Evolutionary conservation across 2,888 invertebrate genomes (phyloP), one percentile per base, ranked within the genome.

Genomic region (Amphiduros pacificus): DNA sequence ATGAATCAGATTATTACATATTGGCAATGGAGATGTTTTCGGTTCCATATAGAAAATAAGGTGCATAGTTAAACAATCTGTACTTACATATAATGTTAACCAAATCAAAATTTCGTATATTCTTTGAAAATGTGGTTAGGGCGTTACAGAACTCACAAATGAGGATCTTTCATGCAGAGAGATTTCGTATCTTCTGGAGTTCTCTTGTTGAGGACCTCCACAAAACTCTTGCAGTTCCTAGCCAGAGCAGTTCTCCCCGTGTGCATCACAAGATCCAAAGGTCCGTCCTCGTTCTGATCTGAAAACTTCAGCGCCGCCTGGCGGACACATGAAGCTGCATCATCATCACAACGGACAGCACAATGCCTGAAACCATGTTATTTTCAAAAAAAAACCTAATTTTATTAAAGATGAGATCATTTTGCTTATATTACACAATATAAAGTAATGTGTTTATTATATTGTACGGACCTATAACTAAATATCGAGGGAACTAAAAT

Each of bases 281-380:
- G 70, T 1, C 70, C 70, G 52, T 69, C 70, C 60, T 69, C 68
- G 53, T 70, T 69, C 53, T 69, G 68, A 51, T 70, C 70, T 6
- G 67, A 65, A 44, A 70, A 67, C 60, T 70, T 70, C 40, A 70
- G 59, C 27, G 68, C 63, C 2, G 66, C 66, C 50, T 67, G 69
- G 5, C 70, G 54, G 14, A 40, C 48, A 27, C 66, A 67, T 4
- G 59, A 53, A 9, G 61, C 62, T 0, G 67, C 68, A 32, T 70
- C 70, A 29, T 70, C 70, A 36, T 65, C 60, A 28, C 63, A 67
- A 4, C 65, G 61, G 11, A 70, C 48, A 24, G 62, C 70, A 57
- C 70, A 63, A 62, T 69, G 68, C 31, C 70, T 70, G 55, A 20
- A 11, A 17, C 27, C 31, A 14, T 36, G 36, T 36, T n/a, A n/a